Evolutionary conservation across 2,113 vertebrate genomes (phyloP).

Genomic region (Tautogolabrus adspersus): DNA sequence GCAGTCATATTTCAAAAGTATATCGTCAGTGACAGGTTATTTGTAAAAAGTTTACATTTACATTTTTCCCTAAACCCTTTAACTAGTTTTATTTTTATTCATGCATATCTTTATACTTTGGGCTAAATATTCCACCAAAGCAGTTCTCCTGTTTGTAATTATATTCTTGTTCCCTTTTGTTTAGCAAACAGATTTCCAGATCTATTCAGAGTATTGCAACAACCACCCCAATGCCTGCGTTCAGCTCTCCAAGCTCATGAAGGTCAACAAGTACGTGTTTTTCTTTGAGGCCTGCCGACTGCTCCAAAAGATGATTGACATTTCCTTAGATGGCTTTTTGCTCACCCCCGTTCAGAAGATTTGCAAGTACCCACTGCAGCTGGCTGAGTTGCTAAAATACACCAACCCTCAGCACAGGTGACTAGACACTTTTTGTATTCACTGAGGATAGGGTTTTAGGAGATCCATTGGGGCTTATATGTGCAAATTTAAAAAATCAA

Average conservation of each 20-base stretch:
- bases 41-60: no score
- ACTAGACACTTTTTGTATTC: not conserved
- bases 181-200: constrained; percentile 97
- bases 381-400: constrained; percentile 96
- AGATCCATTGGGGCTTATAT: not conserved
- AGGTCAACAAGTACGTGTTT: constrained; percentile 94
- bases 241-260: constrained; percentile 92
- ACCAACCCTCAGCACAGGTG: constrained; percentile 96
- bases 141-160: not conserved
- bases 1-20: no score
- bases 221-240: constrained; percentile 95
- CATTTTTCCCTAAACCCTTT: no score
- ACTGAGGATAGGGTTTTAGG: not conserved
- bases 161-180: not conserved
- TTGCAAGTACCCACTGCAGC: constrained; percentile 96
- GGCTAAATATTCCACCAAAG: not conserved
- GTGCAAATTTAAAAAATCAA: not conserved
- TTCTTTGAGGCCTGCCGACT: constrained; percentile 97
- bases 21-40: no score
- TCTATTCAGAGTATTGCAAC: constrained; percentile 98
- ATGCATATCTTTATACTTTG: not conserved
- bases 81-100: no score
- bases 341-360: constrained; percentile 98
- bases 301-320: constrained; percentile 97
- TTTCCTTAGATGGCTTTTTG: constrained; percentile 95